A percentile compares a stretch with the other conserved stretches of the same genome.
Conservation (phyloP, 2,797 vertebrate genomes). For the Pempheris klunzingeri region DNA sequence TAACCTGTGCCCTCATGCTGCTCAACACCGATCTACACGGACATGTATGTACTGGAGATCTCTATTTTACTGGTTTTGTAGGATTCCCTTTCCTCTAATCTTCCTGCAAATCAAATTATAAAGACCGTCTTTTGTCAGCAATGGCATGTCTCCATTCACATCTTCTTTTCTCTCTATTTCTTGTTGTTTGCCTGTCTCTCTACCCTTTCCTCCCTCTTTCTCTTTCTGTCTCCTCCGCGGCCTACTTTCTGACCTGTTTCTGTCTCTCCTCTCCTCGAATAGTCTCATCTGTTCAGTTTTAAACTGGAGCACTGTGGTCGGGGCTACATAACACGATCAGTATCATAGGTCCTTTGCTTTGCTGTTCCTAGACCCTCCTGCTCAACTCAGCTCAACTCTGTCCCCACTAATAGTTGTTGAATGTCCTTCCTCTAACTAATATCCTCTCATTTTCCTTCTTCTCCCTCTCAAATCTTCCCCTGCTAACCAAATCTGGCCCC, state of each 20-base stretch:
- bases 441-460: slow-evolving; percentile 59
- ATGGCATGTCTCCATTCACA: slow-evolving; percentile 9
- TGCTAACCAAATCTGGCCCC: slow-evolving; percentile 70
- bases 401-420: slow-evolving; percentile 32
- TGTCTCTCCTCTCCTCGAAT: slow-evolving; percentile 68
- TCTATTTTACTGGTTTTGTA: slow-evolving; percentile 1
- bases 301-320: slow-evolving; percentile 63
- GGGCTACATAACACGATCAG: slow-evolving; percentile 34
- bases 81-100: not conserved
- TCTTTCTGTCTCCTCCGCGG: slow-evolving; percentile 34
- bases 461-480: slow-evolving; percentile 57
- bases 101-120: not conserved
- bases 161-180: slow-evolving; percentile 7
- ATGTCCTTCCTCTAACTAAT: slow-evolving; percentile 60
- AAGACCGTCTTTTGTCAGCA: slow-evolving; percentile 1
- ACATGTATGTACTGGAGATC: slow-evolving; percentile 88
- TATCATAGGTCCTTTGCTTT: slow-evolving; percentile 28
- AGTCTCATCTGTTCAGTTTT: slow-evolving; percentile 63
- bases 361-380: slow-evolving; percentile 17
- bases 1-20: slow-evolving; percentile 97
- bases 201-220: slow-evolving; percentile 12
- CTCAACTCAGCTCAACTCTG: not conserved
- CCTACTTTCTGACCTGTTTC: slow-evolving; percentile 80
- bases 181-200: slow-evolving; percentile 6
- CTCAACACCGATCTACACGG: slow-evolving; percentile 97